phyloP scores from a whole-genome alignment of 2,888 invertebrate genomes.

The Drosophila prolongata region DNA sequence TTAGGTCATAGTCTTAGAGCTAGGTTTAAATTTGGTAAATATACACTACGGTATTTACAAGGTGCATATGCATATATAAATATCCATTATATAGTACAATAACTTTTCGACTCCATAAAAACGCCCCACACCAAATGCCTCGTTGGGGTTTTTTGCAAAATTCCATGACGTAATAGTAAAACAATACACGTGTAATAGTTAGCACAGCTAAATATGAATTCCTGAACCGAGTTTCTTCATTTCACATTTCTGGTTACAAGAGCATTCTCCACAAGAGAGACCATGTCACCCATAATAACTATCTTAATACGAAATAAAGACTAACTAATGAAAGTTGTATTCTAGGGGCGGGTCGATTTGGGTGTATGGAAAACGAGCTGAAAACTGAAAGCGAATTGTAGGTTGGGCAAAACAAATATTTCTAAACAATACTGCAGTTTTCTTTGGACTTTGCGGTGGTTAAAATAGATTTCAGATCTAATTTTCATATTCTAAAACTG shows the following conservation, averaged over 20 bases:
- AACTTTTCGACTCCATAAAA: slow-evolving; percentile 25
- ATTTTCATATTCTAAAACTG: not conserved
- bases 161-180: slow-evolving; percentile 25
- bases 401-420: not conserved
- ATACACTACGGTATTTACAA: slow-evolving; percentile 61
- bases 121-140: slow-evolving; percentile 12
- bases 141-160: slow-evolving; percentile 8
- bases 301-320: slow-evolving; percentile 37
- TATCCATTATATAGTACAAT: slow-evolving; percentile 49
- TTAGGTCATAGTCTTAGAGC: slow-evolving; percentile 47
- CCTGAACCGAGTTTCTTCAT: slow-evolving; percentile 66
- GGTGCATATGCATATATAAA: slow-evolving; percentile 33
- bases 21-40: slow-evolving; percentile 44
- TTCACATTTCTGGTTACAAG: slow-evolving; percentile 35
- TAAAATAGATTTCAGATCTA: not conserved
- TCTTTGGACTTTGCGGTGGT: not conserved
- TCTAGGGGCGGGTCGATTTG: slow-evolving; percentile 32
- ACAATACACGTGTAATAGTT: slow-evolving; percentile 50
- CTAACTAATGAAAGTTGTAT: slow-evolving; percentile 34
- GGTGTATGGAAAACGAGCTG: not conserved
- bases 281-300: slow-evolving; percentile 41
- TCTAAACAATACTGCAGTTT: slow-evolving; percentile 2
- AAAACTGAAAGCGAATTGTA: not conserved
- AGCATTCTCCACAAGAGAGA: slow-evolving; percentile 23
- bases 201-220: slow-evolving; percentile 75